These are phyloP conservation scores for Chrysotoxum bicinctum DNA, from an alignment of 2,888 invertebrate genomes.

Conservation along the genomic window DNA sequence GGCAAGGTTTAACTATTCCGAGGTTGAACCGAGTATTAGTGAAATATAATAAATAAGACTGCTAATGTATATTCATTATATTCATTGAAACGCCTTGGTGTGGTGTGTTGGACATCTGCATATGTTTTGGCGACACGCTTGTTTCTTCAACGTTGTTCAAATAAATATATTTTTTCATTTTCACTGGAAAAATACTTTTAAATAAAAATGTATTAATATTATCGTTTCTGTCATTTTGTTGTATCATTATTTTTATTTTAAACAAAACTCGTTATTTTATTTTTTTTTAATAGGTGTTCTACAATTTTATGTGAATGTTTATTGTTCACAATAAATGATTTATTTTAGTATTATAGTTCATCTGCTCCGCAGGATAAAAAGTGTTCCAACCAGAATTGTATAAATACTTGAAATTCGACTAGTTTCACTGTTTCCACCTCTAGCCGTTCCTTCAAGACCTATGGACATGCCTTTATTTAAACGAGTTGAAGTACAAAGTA, in stretches of 20 bases:
- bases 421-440: constrained; percentile 14
- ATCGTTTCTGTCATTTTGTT: no score
- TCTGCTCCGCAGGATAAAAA: background rate
- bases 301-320: background rate
- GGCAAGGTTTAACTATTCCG: no score
- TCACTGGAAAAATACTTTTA: no score
- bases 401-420: background rate
- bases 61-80: no score
- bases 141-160: no score
- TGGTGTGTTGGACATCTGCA: no score
- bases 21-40: no score
- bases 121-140: no score
- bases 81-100: no score
- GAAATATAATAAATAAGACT: no score
- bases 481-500: background rate
- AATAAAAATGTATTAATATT: no score
- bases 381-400: background rate
- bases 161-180: no score
- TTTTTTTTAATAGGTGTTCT: background rate
- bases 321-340: background rate
- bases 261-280: background rate
- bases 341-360: background rate
- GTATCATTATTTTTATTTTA: background rate
- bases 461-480: background rate
- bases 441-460: constrained; percentile 58